phyloP scores from a whole-genome alignment of 2,113 vertebrate species.

The Oryzias melastigma region DNA sequence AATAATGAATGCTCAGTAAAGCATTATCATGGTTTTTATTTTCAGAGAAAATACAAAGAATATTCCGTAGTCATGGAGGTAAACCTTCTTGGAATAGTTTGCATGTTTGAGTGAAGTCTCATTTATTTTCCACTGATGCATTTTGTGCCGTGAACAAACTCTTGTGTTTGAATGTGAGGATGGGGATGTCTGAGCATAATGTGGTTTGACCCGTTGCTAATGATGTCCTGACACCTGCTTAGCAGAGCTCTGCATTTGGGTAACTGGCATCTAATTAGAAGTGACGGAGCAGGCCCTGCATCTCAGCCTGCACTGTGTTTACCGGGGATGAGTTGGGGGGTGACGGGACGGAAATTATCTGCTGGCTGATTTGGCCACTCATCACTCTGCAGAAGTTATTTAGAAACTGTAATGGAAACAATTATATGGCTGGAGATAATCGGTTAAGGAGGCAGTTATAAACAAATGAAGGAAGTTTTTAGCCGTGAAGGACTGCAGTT shows the following conservation, averaged over 20 bases:
- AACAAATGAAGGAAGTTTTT: too few species aligned
- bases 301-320: conserved; percentile 30
- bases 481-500: too few species aligned
- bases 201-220: conserved; percentile 72
- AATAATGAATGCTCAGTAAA: too few species aligned
- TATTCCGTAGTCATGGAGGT: neutral
- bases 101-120: conserved; percentile 43
- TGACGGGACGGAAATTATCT: conserved; percentile 20
- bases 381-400: neutral
- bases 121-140: conserved; percentile 40
- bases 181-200: conserved; percentile 62
- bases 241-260: conserved; percentile 44
- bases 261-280: conserved; percentile 60
- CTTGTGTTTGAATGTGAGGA: conserved; percentile 37
- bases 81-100: neutral
- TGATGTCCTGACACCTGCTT: conserved; percentile 66
- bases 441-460: too few species aligned
- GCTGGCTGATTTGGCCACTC: neutral
- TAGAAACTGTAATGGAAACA: too few species aligned
- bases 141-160: conserved; percentile 13
- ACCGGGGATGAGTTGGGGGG: conserved; percentile 26
- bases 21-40: conserved; percentile 2
- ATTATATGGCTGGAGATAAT: too few species aligned
- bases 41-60: neutral
- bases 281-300: conserved; percentile 57